Evolutionary conservation across 2,888 invertebrate genomes (phyloP).

Genomic region (Luffia ferchaultella): DNA sequence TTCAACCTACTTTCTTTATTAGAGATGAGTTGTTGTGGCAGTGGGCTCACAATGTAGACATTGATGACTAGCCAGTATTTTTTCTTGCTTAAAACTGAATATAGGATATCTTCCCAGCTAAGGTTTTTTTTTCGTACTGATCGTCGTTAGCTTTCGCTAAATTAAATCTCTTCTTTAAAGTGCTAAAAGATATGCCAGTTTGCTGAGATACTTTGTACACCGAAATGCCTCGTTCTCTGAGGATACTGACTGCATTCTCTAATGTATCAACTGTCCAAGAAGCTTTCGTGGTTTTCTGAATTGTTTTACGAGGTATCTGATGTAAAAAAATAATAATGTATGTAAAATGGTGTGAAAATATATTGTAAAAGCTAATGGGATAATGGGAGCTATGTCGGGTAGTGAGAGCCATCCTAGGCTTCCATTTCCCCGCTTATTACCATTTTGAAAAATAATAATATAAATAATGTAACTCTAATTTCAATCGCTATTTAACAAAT

Average conservation of each 20-base stretch:
- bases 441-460: not conserved
- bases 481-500: constrained; percentile 6
- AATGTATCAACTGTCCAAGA: constrained; percentile 7
- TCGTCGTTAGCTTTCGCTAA: not conserved
- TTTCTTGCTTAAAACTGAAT: not conserved
- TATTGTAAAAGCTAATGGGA: not conserved
- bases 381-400: not conserved
- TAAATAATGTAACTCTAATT: constrained; percentile 3
- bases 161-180: not conserved
- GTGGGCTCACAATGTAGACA: too few species aligned
- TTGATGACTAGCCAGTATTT: not conserved
- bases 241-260: constrained; percentile 4
- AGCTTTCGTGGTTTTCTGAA: constrained; percentile 5
- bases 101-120: not conserved
- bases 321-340: not conserved
- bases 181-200: constrained; percentile 1
- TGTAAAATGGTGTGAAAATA: not conserved
- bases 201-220: constrained; percentile 6
- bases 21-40: too few species aligned
- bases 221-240: constrained; percentile 5
- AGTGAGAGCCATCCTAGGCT: not conserved
- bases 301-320: constrained; percentile 2
- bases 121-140: not conserved
- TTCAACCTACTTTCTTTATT: too few species aligned
- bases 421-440: not conserved